Evolutionary conservation across 2,888 invertebrate species (phyloP).

Genomic region (Herminia tarsipennalis): DNA sequence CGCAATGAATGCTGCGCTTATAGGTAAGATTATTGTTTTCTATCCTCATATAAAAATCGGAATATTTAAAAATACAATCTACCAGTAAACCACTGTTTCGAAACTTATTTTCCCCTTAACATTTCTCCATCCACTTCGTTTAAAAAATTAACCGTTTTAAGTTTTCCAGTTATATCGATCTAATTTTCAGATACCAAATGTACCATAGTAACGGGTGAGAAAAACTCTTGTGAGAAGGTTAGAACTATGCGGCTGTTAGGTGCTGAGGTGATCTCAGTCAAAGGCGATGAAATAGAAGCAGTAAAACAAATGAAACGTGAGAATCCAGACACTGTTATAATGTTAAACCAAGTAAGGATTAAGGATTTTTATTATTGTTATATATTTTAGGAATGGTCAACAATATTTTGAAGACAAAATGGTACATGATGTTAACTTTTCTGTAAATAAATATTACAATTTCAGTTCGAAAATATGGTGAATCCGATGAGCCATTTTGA

Average conservation of each 20-base stretch:
- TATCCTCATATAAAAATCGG: not conserved
- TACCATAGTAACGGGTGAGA: conserved; percentile 97
- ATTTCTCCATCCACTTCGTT: too few relatives aligned
- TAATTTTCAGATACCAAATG: conserved; percentile 89
- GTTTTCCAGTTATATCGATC: not conserved
- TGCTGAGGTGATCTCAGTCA: conserved; percentile 94
- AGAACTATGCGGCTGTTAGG: conserved; percentile 93
- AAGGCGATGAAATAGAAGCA: conserved; percentile 28
- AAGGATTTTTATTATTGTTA: not conserved
- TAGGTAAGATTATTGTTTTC: conserved; percentile 37
- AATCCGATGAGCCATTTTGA: conserved; percentile 98
- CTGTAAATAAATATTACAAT: too few relatives aligned
- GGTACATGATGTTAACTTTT: too few relatives aligned
- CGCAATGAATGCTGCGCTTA: conserved; percentile 94
- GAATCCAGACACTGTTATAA: conserved; percentile 37
- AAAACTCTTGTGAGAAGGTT: conserved; percentile 98
- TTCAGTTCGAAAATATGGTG: conserved; percentile 93
- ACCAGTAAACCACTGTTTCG: too few relatives aligned
- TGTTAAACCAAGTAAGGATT: conserved; percentile 78
- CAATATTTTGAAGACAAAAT: not conserved
- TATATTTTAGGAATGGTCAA: not conserved
- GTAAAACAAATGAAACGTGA: conserved; percentile 35
- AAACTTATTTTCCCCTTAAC: too few relatives aligned
- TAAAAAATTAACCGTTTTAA: too few relatives aligned
- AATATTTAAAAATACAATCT: too few relatives aligned